These are phyloP conservation scores for Acanthosepion pharaonis DNA, from an alignment of 2,888 invertebrate species.

Conservation along the genomic window DNA sequence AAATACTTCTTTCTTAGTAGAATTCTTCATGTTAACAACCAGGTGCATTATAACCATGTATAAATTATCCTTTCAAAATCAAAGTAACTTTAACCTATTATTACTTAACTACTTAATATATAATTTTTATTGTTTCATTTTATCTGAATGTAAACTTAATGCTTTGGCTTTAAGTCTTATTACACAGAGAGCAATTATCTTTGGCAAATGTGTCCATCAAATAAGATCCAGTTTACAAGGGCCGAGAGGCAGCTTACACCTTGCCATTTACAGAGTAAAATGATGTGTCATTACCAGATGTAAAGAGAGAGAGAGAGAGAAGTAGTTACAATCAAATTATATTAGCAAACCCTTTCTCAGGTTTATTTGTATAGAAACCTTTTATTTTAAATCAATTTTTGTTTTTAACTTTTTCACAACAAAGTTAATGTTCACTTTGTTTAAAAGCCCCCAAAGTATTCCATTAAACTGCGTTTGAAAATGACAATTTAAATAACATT, in stretches of 20 bases:
- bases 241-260: background rate
- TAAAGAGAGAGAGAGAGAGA: background rate
- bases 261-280: slow-evolving; percentile 18
- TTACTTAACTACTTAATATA: background rate
- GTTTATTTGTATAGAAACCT: background rate
- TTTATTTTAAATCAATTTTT: slow-evolving; percentile 12
- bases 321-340: background rate
- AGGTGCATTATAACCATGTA: too few species aligned
- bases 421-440: slow-evolving; percentile 14
- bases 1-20: too few species aligned
- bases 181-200: background rate
- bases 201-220: slow-evolving; percentile 18
- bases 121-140: background rate
- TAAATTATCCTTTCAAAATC: too few species aligned
- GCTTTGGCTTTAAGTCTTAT: background rate
- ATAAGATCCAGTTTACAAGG: background rate
- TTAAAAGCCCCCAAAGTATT: slow-evolving; percentile 33
- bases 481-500: slow-evolving; percentile 23
- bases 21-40: too few species aligned
- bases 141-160: background rate
- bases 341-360: background rate
- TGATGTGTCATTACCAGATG: background rate
- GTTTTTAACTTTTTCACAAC: slow-evolving; percentile 9
- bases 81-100: background rate
- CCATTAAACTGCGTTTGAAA: background rate